Evolutionary conservation across 2,797 vertebrate genomes (phyloP), one percentile per base, ranked within the genome.

Genomic region (Decapterus maruadsi): DNA sequence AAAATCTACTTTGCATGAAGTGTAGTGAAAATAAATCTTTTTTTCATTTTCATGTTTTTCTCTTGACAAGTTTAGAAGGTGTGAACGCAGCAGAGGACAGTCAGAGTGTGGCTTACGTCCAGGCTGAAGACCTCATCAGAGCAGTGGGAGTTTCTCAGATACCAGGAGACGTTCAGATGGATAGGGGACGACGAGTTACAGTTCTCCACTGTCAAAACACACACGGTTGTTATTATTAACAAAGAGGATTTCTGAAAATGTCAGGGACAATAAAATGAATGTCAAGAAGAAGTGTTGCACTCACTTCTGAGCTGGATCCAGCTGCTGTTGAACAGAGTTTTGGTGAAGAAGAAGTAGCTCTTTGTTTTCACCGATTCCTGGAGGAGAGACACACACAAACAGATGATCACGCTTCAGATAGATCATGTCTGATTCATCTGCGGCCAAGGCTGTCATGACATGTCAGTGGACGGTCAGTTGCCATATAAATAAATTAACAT

Each of bases 141-240:
- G 82, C 96, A 96, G 66, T 80, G 93, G 0, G 94, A 96, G 85
- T 83, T 96, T 60, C 95, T 93, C 83, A 96, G 88, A 59, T 95
- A 94, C 95, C 95, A 96, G 5, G 92, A 92, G 0, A 96, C 51
- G 1, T 40, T 64, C 46, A 96, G 51, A 14, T 62, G 57, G 9
- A 93, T 77, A 0, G 84, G 55, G 13, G 72, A 19, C 1, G 42
- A 1, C 0, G 0, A 0, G 40, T 63, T 53, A 38, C 90, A 93
- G 5, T 0, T 54, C 13, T 80, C 72, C 75, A 80, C 92, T 93
- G 71, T 1, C 72, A 51, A 55, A 62, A 55, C 19, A 77, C 36
- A 78, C 40, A 43, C 31, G 65, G 3, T 6, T 34, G 26, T 55
- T 50, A 20, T 55, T 50, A 20, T 10, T 50, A n/a, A n/a, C 19